Conservation (phyloP, 2,797 vertebrate species). For the Brachymystax lenok region DNA sequence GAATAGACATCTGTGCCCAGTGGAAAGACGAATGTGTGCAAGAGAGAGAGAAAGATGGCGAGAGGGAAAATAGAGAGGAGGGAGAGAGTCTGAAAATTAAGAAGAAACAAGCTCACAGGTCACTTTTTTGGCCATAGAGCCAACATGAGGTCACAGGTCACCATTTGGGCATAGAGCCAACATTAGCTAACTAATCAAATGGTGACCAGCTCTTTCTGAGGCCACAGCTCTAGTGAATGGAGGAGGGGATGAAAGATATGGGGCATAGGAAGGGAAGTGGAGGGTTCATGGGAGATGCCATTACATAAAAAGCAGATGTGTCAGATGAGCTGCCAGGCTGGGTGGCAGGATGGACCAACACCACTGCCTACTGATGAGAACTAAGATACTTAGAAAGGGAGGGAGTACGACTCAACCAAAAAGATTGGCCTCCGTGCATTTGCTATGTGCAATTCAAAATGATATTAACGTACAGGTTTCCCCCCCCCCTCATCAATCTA, state of each 20-base stretch:
- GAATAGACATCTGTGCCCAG: no score
- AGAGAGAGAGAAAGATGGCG: background rate
- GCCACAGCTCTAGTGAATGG: background rate
- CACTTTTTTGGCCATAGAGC: background rate
- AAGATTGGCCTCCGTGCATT: background rate
- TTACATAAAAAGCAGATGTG: constrained; percentile 2
- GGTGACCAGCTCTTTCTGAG: background rate
- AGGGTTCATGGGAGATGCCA: background rate
- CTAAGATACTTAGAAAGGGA: background rate
- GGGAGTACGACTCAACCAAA: background rate
- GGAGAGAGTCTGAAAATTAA: background rate
- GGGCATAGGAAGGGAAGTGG: background rate
- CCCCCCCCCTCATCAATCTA: no score
- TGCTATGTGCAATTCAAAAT: no score
- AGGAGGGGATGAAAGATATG: background rate
- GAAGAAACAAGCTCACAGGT: background rate
- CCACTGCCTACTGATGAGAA: background rate
- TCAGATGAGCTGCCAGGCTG: background rate
- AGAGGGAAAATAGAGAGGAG: background rate
- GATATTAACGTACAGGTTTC: no score
- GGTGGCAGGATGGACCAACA: background rate
- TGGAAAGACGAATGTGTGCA: no score
- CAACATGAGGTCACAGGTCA: background rate
- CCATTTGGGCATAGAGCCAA: background rate
- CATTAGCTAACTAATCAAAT: background rate